Evolutionary conservation across 2,113 vertebrate species (phyloP), one percentile per base, ranked within the genome.

Genomic region (Pachycephala philippinensis): DNA sequence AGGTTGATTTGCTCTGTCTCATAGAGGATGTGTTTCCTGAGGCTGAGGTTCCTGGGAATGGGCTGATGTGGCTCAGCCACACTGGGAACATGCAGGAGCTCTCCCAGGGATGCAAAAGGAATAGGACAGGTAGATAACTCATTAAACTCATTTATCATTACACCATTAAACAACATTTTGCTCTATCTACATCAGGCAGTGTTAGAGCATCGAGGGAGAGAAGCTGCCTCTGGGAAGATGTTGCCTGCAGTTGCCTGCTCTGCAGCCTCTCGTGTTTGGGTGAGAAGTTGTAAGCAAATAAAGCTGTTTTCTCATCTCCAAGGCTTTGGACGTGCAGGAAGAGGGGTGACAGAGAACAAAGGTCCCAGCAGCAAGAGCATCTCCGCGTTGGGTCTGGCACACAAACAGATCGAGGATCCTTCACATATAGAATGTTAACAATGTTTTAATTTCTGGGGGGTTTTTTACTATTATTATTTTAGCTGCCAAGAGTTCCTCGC

Each of bases 401-500:
- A 37, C 61, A 59, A 77, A 50, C 6, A 2, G 6, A 0, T 37
- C 6, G 70, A 87, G 78, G 35, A 90, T 90, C 35, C 78, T 39
- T 91, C 11, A 1, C 87, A 9, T 49, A 40, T 22, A 63, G 63
- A 82, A 94, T 15, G 78, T 52, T 53, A 85, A 56, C 64, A 60
- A 45, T 22, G 63, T 50, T 87, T 84, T 84, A 72, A 91, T 95
- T 94, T 85, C 83, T 63, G 83, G 53, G 86, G 64, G 63, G 19
- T 4, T 72, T 76, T 90, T 86, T 70, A 66, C 78, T 93, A 50
- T 94, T 93, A 16, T 90, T 93, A 52, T 89, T 84, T 59, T 77
- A 91, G 90, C 95, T 95, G 93, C 96, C 96, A 96, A 74, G 85
- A 78, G 33, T 23, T 94, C 75, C 85, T 86, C 3, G 94, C 94